phyloP scores from a whole-genome alignment of 2,113 vertebrate genomes.

The Gymnocephalus cernua region DNA sequence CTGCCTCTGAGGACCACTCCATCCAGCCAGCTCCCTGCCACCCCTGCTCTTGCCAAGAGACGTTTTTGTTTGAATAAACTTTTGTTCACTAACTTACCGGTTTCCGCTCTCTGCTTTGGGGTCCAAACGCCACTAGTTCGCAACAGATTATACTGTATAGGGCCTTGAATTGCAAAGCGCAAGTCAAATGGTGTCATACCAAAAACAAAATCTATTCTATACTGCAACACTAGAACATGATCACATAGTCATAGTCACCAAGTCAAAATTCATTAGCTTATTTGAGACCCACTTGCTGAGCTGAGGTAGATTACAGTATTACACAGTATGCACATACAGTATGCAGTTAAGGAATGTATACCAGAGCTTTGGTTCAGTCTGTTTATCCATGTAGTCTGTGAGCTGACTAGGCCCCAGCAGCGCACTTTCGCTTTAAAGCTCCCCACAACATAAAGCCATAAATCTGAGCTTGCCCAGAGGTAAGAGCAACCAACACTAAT shows the following conservation, averaged over 20 bases:
- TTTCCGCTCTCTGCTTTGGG: too few species aligned
- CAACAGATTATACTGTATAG: not conserved
- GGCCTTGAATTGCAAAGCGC: not conserved
- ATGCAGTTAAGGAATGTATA: not conserved
- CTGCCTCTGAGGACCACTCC: too few species aligned
- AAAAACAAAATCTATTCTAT: not conserved
- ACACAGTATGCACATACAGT: not conserved
- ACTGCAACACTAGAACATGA: not conserved
- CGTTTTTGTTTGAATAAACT: too few species aligned
- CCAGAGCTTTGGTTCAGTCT: conserved; percentile 27
- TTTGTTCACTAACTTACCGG: too few species aligned
- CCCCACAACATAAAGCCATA: conserved; percentile 78
- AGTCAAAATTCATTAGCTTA: not conserved
- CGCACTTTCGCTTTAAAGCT: conserved; percentile 66
- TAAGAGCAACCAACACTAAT: conserved; percentile 81
- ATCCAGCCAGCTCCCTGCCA: too few species aligned
- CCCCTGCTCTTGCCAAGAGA: too few species aligned
- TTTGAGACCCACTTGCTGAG: conserved; percentile 10
- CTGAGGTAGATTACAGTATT: conserved; percentile 8
- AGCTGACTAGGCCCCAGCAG: conserved; percentile 38
- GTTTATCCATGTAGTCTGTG: conserved; percentile 52
- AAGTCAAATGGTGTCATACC: not conserved
- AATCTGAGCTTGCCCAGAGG: conserved; percentile 82
- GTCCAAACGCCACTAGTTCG: too few species aligned
- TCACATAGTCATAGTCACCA: not conserved